These are phyloP conservation scores for Elegia similella DNA, from an alignment of 2,888 invertebrate species.

Conservation along the genomic window DNA sequence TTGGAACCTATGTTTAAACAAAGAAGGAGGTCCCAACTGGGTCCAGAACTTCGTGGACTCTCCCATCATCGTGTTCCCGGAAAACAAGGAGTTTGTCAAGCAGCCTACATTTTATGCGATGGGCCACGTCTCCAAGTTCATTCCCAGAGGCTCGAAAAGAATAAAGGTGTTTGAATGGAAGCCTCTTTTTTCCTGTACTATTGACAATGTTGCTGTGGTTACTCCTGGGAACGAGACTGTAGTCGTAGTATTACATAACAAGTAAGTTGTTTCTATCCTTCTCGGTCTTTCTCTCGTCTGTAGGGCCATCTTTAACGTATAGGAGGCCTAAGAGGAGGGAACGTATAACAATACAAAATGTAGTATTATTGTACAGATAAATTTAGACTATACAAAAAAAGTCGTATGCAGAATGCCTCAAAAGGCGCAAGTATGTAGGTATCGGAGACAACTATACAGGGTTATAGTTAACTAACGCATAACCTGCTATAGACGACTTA, in stretches of 20 bases:
- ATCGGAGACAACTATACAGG: no score
- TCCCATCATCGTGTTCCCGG: slow-evolving; percentile 80
- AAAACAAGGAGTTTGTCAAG: slow-evolving; percentile 88
- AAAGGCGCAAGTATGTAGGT: no score
- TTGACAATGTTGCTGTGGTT: slow-evolving; percentile 47
- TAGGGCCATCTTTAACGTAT: no score
- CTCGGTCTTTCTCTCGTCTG: no score
- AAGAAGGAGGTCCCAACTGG: slow-evolving; percentile 91
- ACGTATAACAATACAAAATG: no score
- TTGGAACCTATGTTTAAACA: slow-evolving; percentile 92
- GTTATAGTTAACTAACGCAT: no score
- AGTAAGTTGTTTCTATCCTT: no score
- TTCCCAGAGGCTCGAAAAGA: slow-evolving; percentile 81
- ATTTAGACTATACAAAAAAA: no score
- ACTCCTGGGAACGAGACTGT: slow-evolving; percentile 49
- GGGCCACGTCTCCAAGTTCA: slow-evolving; percentile 90
- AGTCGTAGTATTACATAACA: slow-evolving; percentile 59
- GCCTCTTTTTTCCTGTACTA: slow-evolving; percentile 22
- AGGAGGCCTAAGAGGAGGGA: no score
- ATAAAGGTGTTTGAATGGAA: slow-evolving; percentile 35
- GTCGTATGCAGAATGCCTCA: no score
- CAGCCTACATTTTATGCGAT: slow-evolving; percentile 94
- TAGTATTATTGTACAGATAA: no score
- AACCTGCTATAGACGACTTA: no score
- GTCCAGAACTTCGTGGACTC: slow-evolving; percentile 89